Conservation (phyloP, 2,113 vertebrate species). For the Dolichallabes microphthalmus region DNA sequence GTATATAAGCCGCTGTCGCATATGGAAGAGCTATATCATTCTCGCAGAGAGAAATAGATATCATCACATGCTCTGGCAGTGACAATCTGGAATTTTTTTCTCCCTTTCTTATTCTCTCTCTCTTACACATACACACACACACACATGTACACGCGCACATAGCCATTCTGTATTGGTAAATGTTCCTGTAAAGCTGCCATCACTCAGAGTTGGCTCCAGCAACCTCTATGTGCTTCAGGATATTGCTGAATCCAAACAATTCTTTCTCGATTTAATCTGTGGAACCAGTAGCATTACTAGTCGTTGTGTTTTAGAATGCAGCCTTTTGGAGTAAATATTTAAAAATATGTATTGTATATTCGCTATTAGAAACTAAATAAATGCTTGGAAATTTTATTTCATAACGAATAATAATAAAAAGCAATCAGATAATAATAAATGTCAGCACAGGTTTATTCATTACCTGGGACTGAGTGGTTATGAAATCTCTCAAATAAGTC, state of each 20-base stretch:
- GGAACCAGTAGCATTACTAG: not conserved
- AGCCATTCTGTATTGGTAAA: conserved; percentile 1
- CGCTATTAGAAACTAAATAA: not conserved
- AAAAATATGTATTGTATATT: not conserved
- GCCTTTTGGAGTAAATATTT: not conserved
- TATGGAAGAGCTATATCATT: conserved; percentile 29
- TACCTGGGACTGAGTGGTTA: too few relatives aligned
- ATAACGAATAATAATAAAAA: too few relatives aligned
- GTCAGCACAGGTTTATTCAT: not conserved
- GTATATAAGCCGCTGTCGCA: conserved; percentile 25
- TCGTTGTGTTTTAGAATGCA: conserved; percentile 11
- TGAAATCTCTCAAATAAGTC: not conserved
- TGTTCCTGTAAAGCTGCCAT: conserved; percentile 21
- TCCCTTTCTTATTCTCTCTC: too few relatives aligned
- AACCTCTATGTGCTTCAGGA: not conserved
- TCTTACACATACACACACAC: not conserved
- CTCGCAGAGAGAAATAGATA: conserved; percentile 19
- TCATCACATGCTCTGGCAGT: conserved; percentile 13
- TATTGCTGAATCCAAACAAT: conserved; percentile 12
- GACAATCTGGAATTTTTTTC: conserved; percentile 16
- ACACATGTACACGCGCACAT: not conserved
- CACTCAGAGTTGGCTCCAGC: conserved; percentile 5
- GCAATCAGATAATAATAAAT: not conserved
- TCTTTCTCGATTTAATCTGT: not conserved
- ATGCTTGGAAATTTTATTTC: not conserved